Percentiles rank a stretch among this genome's conserved stretches.
Evolutionary conservation across 2,113 vertebrate species (phyloP).

Genomic region (Solea solea): DNA sequence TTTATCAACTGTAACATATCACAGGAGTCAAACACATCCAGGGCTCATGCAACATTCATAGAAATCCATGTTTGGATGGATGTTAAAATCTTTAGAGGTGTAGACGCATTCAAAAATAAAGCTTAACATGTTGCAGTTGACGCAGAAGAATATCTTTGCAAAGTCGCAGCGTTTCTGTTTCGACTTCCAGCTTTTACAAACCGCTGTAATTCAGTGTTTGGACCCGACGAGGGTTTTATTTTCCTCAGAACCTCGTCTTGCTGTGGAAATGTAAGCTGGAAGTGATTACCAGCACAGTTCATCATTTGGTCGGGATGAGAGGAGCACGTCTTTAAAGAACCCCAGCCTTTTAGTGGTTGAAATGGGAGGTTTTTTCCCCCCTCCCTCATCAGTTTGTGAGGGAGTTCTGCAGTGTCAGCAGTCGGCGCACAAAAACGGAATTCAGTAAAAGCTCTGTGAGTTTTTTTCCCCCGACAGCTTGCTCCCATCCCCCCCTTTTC

Average conservation of each 20-base stretch:
- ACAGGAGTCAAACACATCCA: background rate
- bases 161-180: background rate
- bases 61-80: background rate
- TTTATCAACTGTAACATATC: background rate
- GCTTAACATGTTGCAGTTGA: background rate
- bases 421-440: conserved; percentile 82
- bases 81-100: background rate
- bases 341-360: conserved; percentile 76
- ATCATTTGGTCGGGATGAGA: conserved; percentile 72
- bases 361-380: conserved; percentile 65
- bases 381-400: conserved; percentile 78
- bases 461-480: conserved; percentile 73
- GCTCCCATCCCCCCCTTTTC: conserved; percentile 66
- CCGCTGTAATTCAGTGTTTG: background rate
- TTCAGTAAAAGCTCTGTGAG: conserved; percentile 79
- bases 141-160: background rate
- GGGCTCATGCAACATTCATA: background rate
- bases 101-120: background rate
- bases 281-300: conserved; percentile 79
- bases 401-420: conserved; percentile 83
- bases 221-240: background rate
- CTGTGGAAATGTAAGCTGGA: conserved; percentile 65
- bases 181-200: background rate
- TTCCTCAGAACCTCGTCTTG: conserved; percentile 44
- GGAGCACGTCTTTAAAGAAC: conserved; percentile 68